Base-by-base conservation (phyloP, 2,888 invertebrate genomes). In the Ariolimax columbianus region DNA sequence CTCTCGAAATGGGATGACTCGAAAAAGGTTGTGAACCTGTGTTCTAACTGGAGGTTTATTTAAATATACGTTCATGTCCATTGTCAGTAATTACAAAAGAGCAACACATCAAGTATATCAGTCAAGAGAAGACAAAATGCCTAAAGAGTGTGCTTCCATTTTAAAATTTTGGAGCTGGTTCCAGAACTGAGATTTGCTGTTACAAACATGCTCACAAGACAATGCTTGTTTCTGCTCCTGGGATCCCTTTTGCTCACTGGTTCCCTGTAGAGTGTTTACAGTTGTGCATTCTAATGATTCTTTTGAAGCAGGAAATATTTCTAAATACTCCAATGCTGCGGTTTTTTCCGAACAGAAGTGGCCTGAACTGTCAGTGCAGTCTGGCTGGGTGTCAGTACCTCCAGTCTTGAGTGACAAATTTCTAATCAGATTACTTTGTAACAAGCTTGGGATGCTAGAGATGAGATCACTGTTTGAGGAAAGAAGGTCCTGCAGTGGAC, bases 91-190 rank as follows among this genome's bases (percentile, higher is more conserved):
- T n/a, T n/a, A n/a, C n/a, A n/a, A n/a, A n/a, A n/a, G n/a, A n/a
- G n/a, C n/a, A n/a, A n/a, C n/a, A n/a, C n/a, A n/a, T n/a, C n/a
- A n/a, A n/a, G n/a, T n/a, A n/a, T 30, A 40, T 72, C 40, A 72
- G 43, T 73, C 73, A 36, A 51, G 40, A 26, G 51, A 33, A 33
- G 77, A 33, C n/a, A 75, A 19, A n/a, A 78, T 33, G 23, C 72
- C 78, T n/a, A 77, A 33, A n/a, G 77, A 40, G 26, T 66, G 59
- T 47, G 78, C 83, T 30, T 83, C 70, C 0, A 38, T 23, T 83
- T 70, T 83, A 77, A 83, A 83, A 38, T 68, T 51, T 33, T 83
- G 70, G 38, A 83, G 30, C 40, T 83, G 77, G 55, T n/a, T 83
- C 83, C 83, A 83, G 30, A 83, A 83, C 51, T 83, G 78, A 38